Percentiles rank a stretch among this genome's conserved stretches.
Evolutionary conservation across 2,888 invertebrate genomes (phyloP).

Genomic region (Smittia sp.): DNA sequence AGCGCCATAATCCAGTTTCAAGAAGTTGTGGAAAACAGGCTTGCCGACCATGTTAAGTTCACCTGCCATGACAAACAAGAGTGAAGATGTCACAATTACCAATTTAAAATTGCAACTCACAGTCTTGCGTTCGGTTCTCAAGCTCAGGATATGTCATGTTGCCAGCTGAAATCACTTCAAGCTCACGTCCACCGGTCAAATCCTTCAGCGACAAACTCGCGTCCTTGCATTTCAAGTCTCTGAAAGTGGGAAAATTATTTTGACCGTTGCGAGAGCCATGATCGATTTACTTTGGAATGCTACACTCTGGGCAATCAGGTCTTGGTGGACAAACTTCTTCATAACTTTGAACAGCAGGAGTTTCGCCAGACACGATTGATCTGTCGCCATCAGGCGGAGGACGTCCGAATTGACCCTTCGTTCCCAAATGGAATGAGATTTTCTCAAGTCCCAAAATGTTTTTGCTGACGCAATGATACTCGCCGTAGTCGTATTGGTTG

Average conservation of each 20-base stretch:
- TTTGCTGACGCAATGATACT: constrained; percentile 81
- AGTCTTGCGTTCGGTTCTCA: constrained; percentile 49
- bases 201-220: constrained; percentile 60
- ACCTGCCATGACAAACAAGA: too few relatives aligned
- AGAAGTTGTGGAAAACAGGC: constrained; percentile 83
- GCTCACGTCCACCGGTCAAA: constrained; percentile 54
- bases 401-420: not conserved
- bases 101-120: too few relatives aligned
- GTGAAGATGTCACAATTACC: too few relatives aligned
- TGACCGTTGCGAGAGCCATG: constrained; percentile 44
- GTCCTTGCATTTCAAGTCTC: constrained; percentile 59
- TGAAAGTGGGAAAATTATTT: constrained; percentile 44
- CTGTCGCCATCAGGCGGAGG: not conserved
- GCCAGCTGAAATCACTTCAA: constrained; percentile 57
- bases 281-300: constrained; percentile 53
- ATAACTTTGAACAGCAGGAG: constrained; percentile 60
- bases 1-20: constrained; percentile 73
- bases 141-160: constrained; percentile 60
- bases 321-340: constrained; percentile 62
- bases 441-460: constrained; percentile 78
- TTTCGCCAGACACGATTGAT: constrained; percentile 58
- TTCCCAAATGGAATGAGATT: constrained; percentile 52
- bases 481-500: constrained; percentile 63
- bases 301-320: constrained; percentile 61
- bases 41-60: constrained; percentile 88